These are phyloP conservation scores for Halisarca cf. caerulea DNA, from an alignment of 37 sponge, comb jelly and placozoan genomes.

Conservation along the genomic window DNA sequence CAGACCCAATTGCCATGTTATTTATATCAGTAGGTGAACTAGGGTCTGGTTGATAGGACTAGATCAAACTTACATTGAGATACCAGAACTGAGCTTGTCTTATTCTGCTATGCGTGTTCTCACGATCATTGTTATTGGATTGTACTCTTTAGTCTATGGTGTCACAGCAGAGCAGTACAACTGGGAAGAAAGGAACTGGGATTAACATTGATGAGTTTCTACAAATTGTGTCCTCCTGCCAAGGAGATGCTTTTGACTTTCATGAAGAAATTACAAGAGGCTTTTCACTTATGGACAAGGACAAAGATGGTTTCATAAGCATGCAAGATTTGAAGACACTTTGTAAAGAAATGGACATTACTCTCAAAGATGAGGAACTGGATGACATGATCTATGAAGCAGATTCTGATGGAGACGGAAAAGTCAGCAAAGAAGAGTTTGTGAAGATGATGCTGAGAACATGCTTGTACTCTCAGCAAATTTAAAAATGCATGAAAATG, in stretches of 20 bases:
- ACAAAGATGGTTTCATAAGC: slow-evolving; percentile 31
- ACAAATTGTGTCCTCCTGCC: slow-evolving; percentile 50
- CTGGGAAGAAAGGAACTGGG: neutral
- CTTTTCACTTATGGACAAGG: slow-evolving; percentile 51
- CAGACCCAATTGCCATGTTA: no score
- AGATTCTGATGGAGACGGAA: slow-evolving; percentile 68
- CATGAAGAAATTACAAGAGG: slow-evolving; percentile 68
- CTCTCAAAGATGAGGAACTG: slow-evolving; percentile 27
- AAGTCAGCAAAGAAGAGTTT: slow-evolving; percentile 25
- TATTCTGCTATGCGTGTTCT: no score
- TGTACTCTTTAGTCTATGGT: slow-evolving; percentile 4
- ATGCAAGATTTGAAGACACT: slow-evolving; percentile 35
- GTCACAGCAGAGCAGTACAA: neutral
- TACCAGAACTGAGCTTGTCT: no score
- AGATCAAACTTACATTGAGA: no score
- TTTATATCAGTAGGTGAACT: no score
- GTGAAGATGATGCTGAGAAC: slow-evolving; percentile 4
- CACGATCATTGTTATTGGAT: no score
- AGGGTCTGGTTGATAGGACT: no score
- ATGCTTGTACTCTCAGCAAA: neutral
- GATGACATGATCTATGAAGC: slow-evolving; percentile 74
- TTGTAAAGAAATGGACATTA: slow-evolving; percentile 26
- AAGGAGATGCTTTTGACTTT: slow-evolving; percentile 56
- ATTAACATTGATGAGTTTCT: slow-evolving; percentile 50
- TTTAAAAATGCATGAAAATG: neutral